Evolutionary conservation across 1,140 invertebrate species (phyloP), one percentile per base, ranked within the genome.

Genomic region (Lordiphosa stackelbergi): DNA sequence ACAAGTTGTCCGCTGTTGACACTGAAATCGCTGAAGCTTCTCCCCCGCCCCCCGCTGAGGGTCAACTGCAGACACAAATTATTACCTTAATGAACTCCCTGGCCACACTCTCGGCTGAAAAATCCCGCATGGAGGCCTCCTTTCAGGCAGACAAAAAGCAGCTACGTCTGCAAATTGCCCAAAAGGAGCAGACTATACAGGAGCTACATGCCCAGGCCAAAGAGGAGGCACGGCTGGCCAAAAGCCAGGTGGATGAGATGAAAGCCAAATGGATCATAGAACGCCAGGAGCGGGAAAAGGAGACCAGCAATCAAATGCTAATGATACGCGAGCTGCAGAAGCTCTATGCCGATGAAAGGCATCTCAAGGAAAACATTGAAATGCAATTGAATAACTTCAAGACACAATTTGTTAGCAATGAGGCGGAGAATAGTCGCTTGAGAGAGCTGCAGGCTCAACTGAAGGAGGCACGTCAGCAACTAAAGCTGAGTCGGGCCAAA

Each of bases 61-160:
- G 64, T 1, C 88, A 90, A 48, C 85, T 90, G 9, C 85, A 88
- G 48, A 73, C 68, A 3, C 87, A 88, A 45, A 86, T 96, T 9
- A 89, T 91, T 16, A 92, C 92, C 1, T 89, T 96, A 24, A 94
- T 93, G 81, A 89, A 92, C 68, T 94, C 94, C 2, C 77, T 96
- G 22, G 91, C 93, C 1, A 95, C 93, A n/a, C 88, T 96, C 10
- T 93, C 94, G 5, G 91, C 92, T 10, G 95, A 96, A 85, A 96
- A 96, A 85, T 92, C 93, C 8, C 92, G 92, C 56, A 93, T 95
- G 91, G 95, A 96, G 89, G 93, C 93, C 36, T 93, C 91, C 42
- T 95, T 95, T 88, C 92, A 94, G 73, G 90, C 91, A 19, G 95
- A 96, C 74, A 95, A 93, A 69, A 95, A 92, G 60, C 89, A 93